These are phyloP conservation scores for Sphaerophoria rueppellii DNA, from an alignment of 2,888 invertebrate species.

Conservation along the genomic window DNA sequence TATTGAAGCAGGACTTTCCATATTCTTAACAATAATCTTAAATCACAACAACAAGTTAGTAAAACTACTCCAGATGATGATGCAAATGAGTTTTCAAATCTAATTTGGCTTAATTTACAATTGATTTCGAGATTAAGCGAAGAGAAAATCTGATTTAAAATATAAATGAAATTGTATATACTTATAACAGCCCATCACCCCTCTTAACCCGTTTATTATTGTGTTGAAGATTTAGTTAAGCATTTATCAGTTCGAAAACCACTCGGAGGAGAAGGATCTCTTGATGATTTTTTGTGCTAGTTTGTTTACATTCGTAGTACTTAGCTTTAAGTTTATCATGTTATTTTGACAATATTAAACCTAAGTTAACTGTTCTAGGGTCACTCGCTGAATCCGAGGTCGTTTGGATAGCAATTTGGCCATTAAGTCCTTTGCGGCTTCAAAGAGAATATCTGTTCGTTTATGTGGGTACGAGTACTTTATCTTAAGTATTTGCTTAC, in stretches of 20 bases:
- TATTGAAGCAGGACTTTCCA: slow-evolving; percentile 59
- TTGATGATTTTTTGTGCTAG: too few relatives aligned
- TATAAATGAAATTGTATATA: slow-evolving; percentile 50
- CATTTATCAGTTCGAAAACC: slow-evolving; percentile 4
- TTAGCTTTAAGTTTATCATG: too few relatives aligned
- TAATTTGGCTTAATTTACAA: slow-evolving; percentile 58
- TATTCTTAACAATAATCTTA: slow-evolving; percentile 24
- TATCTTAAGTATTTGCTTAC: too few relatives aligned
- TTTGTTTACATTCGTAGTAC: too few relatives aligned
- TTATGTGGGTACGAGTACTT: too few relatives aligned
- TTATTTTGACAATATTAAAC: too few relatives aligned
- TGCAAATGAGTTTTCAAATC: slow-evolving; percentile 32
- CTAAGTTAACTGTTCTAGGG: too few relatives aligned
- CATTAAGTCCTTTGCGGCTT: too few relatives aligned
- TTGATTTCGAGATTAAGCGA: slow-evolving; percentile 28
- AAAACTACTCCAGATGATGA: neutral
- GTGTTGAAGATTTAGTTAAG: slow-evolving; percentile 8
- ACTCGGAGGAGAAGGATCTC: slow-evolving; percentile 1
- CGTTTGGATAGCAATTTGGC: too few relatives aligned
- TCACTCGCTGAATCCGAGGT: too few relatives aligned
- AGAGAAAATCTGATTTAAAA: slow-evolving; percentile 20
- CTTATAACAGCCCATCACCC: slow-evolving; percentile 20
- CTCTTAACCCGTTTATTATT: slow-evolving; percentile 4
- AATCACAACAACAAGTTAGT: neutral
- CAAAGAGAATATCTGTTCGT: too few relatives aligned